A percentile compares a stretch with the other conserved stretches of the same genome.
phyloP scores from a whole-genome alignment of 2,113 vertebrate genomes.

The Caranx melampygus region DNA sequence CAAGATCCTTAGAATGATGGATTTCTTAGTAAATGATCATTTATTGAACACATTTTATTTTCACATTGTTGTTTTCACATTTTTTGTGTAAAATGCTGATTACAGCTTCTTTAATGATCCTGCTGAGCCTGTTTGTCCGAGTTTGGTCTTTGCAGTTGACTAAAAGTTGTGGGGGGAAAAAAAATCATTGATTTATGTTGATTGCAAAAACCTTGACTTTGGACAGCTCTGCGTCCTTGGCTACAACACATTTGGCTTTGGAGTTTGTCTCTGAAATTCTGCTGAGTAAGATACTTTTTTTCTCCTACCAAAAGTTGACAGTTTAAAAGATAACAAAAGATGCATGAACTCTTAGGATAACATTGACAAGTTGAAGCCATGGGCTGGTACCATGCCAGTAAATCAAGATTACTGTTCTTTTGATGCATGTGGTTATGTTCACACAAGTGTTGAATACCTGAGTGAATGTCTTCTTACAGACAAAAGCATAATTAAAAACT shows the following conservation, averaged over 20 bases:
- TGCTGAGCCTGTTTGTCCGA: neutral
- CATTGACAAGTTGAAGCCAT: slow-evolving; percentile 23
- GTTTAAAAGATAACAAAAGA: slow-evolving; percentile 36
- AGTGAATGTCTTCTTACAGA: neutral
- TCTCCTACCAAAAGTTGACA: slow-evolving; percentile 29
- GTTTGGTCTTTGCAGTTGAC: slow-evolving; percentile 5
- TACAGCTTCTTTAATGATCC: neutral
- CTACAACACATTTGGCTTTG: slow-evolving; percentile 42
- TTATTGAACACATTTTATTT: too few species aligned
- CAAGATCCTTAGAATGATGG: neutral
- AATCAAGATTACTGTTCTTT: slow-evolving; percentile 7
- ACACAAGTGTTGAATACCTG: neutral
- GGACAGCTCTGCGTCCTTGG: slow-evolving; percentile 31
- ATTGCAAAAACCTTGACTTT: slow-evolving; percentile 47
- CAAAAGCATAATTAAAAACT: neutral
- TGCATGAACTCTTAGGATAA: slow-evolving; percentile 11
- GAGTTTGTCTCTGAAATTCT: slow-evolving; percentile 36
- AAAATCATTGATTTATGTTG: slow-evolving; percentile 49
- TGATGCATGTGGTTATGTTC: neutral
- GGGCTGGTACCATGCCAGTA: neutral
- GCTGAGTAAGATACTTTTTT: slow-evolving; percentile 47
- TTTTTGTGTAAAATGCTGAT: too few species aligned
- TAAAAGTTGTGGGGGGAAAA: slow-evolving; percentile 18
- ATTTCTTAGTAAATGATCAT: too few species aligned
- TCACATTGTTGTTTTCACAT: too few species aligned